A percentile compares a stretch with the other conserved stretches of the same genome.
Conservation (phyloP, 2,888 invertebrate species). For the Punctoribates punctum region DNA sequence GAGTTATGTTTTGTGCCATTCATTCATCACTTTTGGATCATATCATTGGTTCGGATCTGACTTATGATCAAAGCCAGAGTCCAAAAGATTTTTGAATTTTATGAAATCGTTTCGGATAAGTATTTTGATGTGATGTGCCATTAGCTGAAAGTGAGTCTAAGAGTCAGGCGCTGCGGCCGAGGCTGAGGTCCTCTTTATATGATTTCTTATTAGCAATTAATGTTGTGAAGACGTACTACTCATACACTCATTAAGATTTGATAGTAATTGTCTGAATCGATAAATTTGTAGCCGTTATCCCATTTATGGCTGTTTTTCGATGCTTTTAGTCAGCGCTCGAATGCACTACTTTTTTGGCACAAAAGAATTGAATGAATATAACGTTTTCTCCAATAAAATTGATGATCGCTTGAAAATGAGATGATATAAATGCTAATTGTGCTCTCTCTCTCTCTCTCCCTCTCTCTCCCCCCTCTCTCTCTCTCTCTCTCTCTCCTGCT, state of each 20-base stretch:
- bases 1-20: not conserved
- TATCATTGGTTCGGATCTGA: not conserved
- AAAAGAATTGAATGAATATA: not conserved
- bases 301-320: not conserved
- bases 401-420: slow-evolving; percentile 20
- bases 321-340: not conserved
- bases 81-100: not conserved
- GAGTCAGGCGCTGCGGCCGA: not conserved
- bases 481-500: not conserved
- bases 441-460: not conserved
- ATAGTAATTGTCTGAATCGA: slow-evolving; percentile 11
- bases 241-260: slow-evolving; percentile 27
- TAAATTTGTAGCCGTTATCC: slow-evolving; percentile 1
- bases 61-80: not conserved
- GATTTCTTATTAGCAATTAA: slow-evolving; percentile 21
- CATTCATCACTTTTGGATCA: not conserved
- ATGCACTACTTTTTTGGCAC: not conserved
- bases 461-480: not conserved
- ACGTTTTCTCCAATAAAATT: not conserved
- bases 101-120: not conserved
- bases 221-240: slow-evolving; percentile 8
- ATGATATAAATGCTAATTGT: slow-evolving; percentile 30
- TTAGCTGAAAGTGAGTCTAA: not conserved
- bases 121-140: not conserved
- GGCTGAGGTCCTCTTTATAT: slow-evolving; percentile 1